phyloP scores from a whole-genome alignment of 1,140 invertebrate species.

The Drosophila azteca region DNA sequence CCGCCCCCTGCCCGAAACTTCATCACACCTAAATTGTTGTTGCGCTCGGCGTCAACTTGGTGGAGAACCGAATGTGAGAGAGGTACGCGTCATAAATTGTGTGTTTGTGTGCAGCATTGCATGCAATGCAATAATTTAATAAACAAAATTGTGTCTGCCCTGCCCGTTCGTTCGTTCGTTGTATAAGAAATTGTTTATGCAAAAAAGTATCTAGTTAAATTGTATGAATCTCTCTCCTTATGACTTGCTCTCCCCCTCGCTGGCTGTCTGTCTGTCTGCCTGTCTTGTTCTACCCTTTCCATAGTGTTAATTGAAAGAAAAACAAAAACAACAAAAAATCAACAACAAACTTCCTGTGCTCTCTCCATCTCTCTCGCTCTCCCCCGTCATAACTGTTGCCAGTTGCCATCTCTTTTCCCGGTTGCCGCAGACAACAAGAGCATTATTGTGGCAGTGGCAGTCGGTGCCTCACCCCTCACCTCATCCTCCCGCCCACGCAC shows the following conservation, averaged over 20 bases:
- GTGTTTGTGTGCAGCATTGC: conserved; percentile 22
- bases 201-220: conserved; percentile 50
- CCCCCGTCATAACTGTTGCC: conserved; percentile 65
- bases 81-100: conserved; percentile 49
- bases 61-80: conserved; percentile 45
- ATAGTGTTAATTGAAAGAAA: conserved; percentile 65
- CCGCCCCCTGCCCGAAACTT: conserved; percentile 2
- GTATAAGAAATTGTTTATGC: conserved; percentile 67
- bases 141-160: conserved; percentile 45
- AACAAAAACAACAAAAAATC: conserved; percentile 40
- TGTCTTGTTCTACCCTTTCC: no score
- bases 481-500: conserved; percentile 3
- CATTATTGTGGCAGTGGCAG: conserved; percentile 69
- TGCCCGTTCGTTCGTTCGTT: conserved; percentile 6
- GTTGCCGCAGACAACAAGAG: conserved; percentile 77
- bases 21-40: conserved; percentile 46
- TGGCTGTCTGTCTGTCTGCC: not conserved
- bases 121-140: conserved; percentile 47
- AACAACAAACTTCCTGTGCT: conserved; percentile 73
- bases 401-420: conserved; percentile 1
- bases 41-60: conserved; percentile 41
- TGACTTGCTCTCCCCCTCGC: no score
- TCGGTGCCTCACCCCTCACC: conserved; percentile 7
- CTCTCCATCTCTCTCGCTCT: conserved; percentile 27
- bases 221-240: conserved; percentile 31